phyloP scores from a whole-genome alignment of 2,888 invertebrate species.

The Phaedon cochleariae region DNA sequence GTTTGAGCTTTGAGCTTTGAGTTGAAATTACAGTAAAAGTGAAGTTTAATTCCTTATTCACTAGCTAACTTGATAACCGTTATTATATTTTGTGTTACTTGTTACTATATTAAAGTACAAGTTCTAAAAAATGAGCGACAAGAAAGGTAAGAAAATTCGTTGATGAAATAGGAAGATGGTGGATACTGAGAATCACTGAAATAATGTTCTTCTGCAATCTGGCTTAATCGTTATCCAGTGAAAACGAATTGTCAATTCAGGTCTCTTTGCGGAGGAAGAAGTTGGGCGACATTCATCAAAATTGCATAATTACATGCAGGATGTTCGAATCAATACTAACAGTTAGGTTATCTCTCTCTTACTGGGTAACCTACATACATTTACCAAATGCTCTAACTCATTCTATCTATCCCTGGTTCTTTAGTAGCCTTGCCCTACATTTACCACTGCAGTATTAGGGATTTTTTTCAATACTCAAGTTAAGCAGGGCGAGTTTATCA shows the following conservation, averaged over 20 bases:
- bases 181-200: slow-evolving; percentile 35
- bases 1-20: slow-evolving; percentile 37
- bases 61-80: slow-evolving; percentile 34
- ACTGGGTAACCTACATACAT: slow-evolving; percentile 50
- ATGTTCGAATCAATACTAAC: slow-evolving; percentile 61
- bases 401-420: slow-evolving; percentile 48
- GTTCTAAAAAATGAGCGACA: slow-evolving; percentile 50
- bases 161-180: slow-evolving; percentile 37
- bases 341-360: slow-evolving; percentile 59
- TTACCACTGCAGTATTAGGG: slow-evolving; percentile 59
- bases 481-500: slow-evolving; percentile 60
- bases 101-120: slow-evolving; percentile 30
- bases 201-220: slow-evolving; percentile 26
- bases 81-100: slow-evolving; percentile 31
- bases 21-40: slow-evolving; percentile 29
- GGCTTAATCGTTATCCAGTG: slow-evolving; percentile 16
- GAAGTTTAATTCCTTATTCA: slow-evolving; percentile 35
- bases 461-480: slow-evolving; percentile 51
- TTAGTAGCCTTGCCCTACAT: slow-evolving; percentile 62
- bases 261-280: slow-evolving; percentile 35
- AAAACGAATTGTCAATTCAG: slow-evolving; percentile 1
- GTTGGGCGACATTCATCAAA: slow-evolving; percentile 42
- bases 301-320: slow-evolving; percentile 59
- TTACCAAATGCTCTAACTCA: slow-evolving; percentile 54
- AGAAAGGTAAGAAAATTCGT: slow-evolving; percentile 51